These are phyloP conservation scores for Choloepus didactylus DNA, from an alignment of 2,797 vertebrate genomes.

Conservation along the genomic window DNA sequence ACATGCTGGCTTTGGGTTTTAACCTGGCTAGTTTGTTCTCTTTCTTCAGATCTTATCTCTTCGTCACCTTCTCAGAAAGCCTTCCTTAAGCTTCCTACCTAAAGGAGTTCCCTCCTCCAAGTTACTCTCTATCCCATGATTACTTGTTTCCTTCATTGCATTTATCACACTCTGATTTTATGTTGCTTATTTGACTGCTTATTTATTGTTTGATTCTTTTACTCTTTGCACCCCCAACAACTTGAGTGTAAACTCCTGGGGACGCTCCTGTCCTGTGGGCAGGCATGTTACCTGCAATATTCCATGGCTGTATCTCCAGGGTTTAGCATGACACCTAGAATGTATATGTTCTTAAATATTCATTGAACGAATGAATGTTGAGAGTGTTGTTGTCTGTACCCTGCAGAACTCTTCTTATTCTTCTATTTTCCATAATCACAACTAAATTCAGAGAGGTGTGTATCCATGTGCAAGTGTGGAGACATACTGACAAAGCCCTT, in stretches of 20 bases:
- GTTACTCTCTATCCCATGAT: not conserved
- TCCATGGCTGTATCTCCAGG: not conserved
- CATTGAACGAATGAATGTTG: not conserved
- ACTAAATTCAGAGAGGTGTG: slow-evolving; percentile 54
- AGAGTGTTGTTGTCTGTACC: not conserved
- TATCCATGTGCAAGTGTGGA: slow-evolving; percentile 35
- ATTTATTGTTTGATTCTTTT: not conserved
- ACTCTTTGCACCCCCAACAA: not conserved
- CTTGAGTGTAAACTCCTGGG: not conserved
- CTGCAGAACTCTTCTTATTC: not conserved
- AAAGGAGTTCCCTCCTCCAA: not conserved
- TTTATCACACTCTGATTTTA: not conserved
- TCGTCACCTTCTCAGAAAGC: not conserved
- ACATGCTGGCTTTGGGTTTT: not conserved
- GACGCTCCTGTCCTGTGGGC: not conserved
- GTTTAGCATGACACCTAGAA: not conserved
- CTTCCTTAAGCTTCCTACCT: not conserved
- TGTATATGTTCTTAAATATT: not conserved
- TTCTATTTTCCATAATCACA: not conserved
- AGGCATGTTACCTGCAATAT: not conserved
- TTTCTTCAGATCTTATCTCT: not conserved
- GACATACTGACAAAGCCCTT: not conserved
- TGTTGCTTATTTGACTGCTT: not conserved
- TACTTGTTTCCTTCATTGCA: not conserved
- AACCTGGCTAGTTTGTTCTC: not conserved